These are phyloP conservation scores for Theocolax elegans DNA, from an alignment of 1,140 invertebrate species.

Conservation along the genomic window DNA sequence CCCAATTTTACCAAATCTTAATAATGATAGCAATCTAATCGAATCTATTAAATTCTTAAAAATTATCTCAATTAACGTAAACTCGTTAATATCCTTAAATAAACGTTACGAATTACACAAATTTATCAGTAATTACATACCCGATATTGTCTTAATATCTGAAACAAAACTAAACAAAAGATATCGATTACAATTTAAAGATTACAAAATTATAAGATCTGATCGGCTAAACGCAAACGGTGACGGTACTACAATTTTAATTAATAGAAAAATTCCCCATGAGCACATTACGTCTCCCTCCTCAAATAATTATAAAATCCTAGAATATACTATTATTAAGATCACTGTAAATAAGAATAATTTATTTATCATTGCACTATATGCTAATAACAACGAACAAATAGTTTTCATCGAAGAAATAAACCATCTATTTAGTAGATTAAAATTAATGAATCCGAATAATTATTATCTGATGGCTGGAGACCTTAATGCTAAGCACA, in stretches of 20 bases:
- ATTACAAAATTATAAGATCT: slow-evolving; percentile 41
- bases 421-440: slow-evolving; percentile 34
- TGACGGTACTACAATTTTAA: slow-evolving; percentile 41
- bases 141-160: slow-evolving; percentile 36
- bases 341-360: slow-evolving; percentile 31
- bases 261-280: slow-evolving; percentile 39
- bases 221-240: slow-evolving; percentile 34
- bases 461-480: slow-evolving; percentile 47
- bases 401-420: slow-evolving; percentile 40
- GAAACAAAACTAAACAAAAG: slow-evolving; percentile 43
- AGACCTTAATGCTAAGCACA: slow-evolving; percentile 46
- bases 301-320: slow-evolving; percentile 28
- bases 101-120: slow-evolving; percentile 30
- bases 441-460: slow-evolving; percentile 25
- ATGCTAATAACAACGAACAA: slow-evolving; percentile 37
- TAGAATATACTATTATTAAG: slow-evolving; percentile 41
- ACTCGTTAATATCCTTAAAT: slow-evolving; percentile 35
- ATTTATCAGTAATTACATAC: slow-evolving; percentile 15
- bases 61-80: slow-evolving; percentile 38
- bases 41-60: background rate
- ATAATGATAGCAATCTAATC: no score
- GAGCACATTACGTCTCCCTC: background rate
- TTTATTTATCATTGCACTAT: slow-evolving; percentile 34
- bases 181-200: slow-evolving; percentile 27
- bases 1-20: no score